These are phyloP conservation scores for Podiceps cristatus DNA, from an alignment of 2,113 vertebrate species.

Conservation along the genomic window DNA sequence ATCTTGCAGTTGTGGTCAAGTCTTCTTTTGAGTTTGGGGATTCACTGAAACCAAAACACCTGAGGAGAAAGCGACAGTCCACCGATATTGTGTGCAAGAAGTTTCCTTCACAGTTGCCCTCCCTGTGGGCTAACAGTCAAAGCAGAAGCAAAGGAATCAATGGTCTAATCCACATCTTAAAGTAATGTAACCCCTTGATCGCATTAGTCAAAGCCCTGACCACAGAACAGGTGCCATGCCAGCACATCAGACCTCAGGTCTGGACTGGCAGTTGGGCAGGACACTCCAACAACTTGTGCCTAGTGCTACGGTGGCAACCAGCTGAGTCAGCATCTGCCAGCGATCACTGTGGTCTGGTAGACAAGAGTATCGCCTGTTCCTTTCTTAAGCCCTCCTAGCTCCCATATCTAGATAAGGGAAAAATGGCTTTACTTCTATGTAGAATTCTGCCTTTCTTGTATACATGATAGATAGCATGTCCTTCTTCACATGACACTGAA, in stretches of 20 bases:
- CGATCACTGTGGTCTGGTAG: background rate
- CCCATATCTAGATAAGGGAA: background rate
- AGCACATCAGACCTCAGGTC: background rate
- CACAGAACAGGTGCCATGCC: background rate
- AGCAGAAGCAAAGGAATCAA: background rate
- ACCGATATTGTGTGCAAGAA: accelerated
- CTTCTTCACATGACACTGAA: background rate
- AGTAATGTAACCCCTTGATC: background rate
- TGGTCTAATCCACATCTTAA: background rate
- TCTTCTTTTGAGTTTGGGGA: background rate
- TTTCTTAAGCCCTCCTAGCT: background rate
- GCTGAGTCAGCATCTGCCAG: background rate
- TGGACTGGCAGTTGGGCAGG: background rate
- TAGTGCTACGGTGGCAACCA: background rate
- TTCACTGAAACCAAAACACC: background rate
- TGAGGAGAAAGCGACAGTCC: accelerated
- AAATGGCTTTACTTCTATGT: background rate
- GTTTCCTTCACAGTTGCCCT: background rate
- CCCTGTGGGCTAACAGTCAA: background rate
- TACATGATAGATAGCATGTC: background rate
- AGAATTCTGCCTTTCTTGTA: background rate
- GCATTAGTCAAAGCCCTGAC: background rate
- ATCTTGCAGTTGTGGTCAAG: background rate
- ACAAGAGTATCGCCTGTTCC: background rate
- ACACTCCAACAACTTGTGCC: background rate